phyloP scores from a whole-genome alignment of 2,888 invertebrate genomes.

The Junonia oenone region DNA sequence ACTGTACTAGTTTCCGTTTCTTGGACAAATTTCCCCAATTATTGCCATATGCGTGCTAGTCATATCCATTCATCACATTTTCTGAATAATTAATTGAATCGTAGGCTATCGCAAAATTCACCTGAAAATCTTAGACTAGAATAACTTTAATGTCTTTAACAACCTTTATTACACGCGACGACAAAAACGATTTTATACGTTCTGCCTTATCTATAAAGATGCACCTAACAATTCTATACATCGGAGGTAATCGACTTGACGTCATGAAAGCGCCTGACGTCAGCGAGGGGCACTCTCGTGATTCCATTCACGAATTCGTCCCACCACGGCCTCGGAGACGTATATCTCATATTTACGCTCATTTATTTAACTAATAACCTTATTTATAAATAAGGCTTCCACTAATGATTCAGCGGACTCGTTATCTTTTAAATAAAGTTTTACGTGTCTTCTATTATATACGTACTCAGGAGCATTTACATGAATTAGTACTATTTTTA shows the following conservation, averaged over 20 bases:
- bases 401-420: constrained; percentile 1
- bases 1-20: too few relatives aligned
- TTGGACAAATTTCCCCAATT: too few relatives aligned
- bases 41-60: too few relatives aligned
- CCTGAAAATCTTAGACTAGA: too few relatives aligned
- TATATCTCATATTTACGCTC: constrained; percentile 23
- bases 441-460: neutral
- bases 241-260: constrained; percentile 47
- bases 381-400: constrained; percentile 11
- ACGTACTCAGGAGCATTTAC: neutral
- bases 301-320: constrained; percentile 70
- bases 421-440: constrained; percentile 14
- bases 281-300: constrained; percentile 46
- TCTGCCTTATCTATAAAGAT: neutral
- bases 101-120: too few relatives aligned
- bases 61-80: too few relatives aligned
- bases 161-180: too few relatives aligned
- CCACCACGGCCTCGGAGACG: constrained; percentile 51
- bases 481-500: neutral
- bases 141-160: too few relatives aligned
- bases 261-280: constrained; percentile 53
- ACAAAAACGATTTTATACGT: neutral
- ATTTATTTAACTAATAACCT: constrained; percentile 23
- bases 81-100: too few relatives aligned
- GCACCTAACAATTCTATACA: constrained; percentile 33